Conservation (phyloP, 2,113 vertebrate species). For the Petroica traversi region DNA sequence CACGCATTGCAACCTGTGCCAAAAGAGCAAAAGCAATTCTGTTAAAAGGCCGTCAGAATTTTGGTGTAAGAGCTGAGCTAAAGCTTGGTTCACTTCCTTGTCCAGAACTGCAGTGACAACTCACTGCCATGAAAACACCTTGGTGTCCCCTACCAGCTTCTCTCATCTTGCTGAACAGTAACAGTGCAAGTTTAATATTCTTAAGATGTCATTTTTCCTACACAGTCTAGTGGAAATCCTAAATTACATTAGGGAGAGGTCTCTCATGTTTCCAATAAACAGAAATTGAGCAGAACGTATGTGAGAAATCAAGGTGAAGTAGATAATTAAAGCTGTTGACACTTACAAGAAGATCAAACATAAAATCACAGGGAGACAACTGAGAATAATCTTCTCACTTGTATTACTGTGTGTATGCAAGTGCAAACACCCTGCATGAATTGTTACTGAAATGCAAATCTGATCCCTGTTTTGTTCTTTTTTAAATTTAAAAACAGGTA, state of each 20-base stretch:
- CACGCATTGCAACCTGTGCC: constrained; percentile 88
- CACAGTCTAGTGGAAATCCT: background rate
- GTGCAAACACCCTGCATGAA: background rate
- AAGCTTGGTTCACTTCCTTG: background rate
- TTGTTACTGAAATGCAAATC: background rate
- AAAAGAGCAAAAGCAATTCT: background rate
- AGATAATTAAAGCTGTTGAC: background rate
- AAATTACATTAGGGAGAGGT: background rate
- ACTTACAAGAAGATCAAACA: background rate
- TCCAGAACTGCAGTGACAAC: background rate
- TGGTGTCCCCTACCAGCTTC: background rate
- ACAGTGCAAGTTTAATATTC: background rate
- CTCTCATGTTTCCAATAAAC: background rate
- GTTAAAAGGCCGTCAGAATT: background rate
- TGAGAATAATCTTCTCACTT: background rate
- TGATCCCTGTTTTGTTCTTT: background rate
- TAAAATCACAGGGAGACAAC: background rate
- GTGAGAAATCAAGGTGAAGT: background rate
- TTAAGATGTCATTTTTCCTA: background rate
- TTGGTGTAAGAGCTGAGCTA: background rate
- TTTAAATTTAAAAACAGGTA: background rate
- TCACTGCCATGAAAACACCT: background rate
- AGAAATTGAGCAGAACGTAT: background rate
- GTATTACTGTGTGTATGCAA: background rate
- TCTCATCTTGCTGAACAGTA: background rate